A percentile compares a stretch with the other conserved stretches of the same genome.
These are phyloP conservation scores for Spicauda simplicius DNA, from an alignment of 2,888 invertebrate genomes.

Conservation along the genomic window DNA sequence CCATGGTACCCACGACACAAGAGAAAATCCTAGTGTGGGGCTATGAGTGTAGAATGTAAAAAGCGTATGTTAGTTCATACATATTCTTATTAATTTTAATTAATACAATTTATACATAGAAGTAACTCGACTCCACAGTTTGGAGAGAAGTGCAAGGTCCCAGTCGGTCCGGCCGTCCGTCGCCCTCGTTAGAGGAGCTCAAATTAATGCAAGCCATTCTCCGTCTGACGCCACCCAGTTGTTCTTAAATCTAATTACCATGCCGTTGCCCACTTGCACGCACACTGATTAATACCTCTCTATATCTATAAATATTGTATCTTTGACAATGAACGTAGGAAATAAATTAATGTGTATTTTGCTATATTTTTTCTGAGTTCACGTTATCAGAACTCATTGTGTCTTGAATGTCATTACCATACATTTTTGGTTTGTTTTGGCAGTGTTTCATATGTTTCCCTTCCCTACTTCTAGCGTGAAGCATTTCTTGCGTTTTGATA, in stretches of 20 bases:
- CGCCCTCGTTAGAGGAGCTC: constrained; percentile 84
- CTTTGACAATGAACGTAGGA: background rate
- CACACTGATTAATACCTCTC: constrained; percentile 29
- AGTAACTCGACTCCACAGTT: constrained; percentile 51
- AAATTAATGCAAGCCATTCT: constrained; percentile 84
- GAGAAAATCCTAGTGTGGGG: too few species aligned
- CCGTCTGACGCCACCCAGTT: constrained; percentile 81
- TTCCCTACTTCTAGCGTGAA: too few species aligned
- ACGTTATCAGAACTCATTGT: background rate
- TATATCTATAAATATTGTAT: constrained; percentile 3
- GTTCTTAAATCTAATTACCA: constrained; percentile 85
- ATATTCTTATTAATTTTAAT: too few species aligned
- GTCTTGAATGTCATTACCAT: too few species aligned
- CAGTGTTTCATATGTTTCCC: too few species aligned
- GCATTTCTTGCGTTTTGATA: too few species aligned
- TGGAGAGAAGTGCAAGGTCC: constrained; percentile 60
- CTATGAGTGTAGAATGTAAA: too few species aligned
- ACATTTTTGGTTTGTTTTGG: too few species aligned
- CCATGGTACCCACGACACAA: too few species aligned
- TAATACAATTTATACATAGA: too few species aligned
- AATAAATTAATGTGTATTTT: background rate
- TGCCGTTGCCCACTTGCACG: constrained; percentile 49
- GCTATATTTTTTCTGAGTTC: background rate
- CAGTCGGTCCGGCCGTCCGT: constrained; percentile 70
- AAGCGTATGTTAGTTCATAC: too few species aligned